Evolutionary conservation across 2,888 invertebrate species (phyloP).

Genomic region (Ochropleura plecta): DNA sequence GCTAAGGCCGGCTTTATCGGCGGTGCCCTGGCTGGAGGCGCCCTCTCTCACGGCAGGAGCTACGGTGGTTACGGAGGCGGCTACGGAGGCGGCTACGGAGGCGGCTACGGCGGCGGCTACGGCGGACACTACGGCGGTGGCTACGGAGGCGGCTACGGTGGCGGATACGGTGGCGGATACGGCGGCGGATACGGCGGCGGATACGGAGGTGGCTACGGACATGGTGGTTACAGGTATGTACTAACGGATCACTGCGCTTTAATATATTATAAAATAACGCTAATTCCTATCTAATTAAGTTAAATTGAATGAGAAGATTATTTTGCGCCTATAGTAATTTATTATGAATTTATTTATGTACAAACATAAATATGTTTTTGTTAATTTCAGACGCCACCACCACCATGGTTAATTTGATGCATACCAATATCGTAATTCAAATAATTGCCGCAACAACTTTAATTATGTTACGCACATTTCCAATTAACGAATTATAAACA

Average conservation of each 20-base stretch:
- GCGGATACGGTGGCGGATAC: slow-evolving; percentile 1
- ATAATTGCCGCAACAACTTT: neutral
- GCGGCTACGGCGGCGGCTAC: slow-evolving; percentile 48
- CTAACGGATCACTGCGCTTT: neutral
- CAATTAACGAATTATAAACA: slow-evolving; percentile 1
- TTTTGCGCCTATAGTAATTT: neutral
- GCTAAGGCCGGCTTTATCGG: slow-evolving; percentile 83
- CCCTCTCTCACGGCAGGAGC: slow-evolving; percentile 67
- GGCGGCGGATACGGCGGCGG: slow-evolving; percentile 61
- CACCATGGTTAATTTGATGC: slow-evolving; percentile 12
- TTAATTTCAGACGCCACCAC: slow-evolving; percentile 43
- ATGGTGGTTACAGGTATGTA: slow-evolving; percentile 68
- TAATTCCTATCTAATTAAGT: neutral
- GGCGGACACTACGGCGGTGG: slow-evolving; percentile 39
- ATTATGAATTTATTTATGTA: neutral
- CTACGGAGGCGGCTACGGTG: neutral
- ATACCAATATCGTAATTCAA: neutral
- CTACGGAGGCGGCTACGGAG: slow-evolving; percentile 42
- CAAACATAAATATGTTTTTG: slow-evolving; percentile 26
- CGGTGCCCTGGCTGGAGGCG: slow-evolving; percentile 79
- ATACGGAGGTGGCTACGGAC: slow-evolving; percentile 64
- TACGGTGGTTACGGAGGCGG: slow-evolving; percentile 65
- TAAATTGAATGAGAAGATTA: neutral
- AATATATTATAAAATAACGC: neutral
- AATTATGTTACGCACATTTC: slow-evolving; percentile 2